Conservation (phyloP, 2,113 vertebrate species). For the Malaclemys terrapin region DNA sequence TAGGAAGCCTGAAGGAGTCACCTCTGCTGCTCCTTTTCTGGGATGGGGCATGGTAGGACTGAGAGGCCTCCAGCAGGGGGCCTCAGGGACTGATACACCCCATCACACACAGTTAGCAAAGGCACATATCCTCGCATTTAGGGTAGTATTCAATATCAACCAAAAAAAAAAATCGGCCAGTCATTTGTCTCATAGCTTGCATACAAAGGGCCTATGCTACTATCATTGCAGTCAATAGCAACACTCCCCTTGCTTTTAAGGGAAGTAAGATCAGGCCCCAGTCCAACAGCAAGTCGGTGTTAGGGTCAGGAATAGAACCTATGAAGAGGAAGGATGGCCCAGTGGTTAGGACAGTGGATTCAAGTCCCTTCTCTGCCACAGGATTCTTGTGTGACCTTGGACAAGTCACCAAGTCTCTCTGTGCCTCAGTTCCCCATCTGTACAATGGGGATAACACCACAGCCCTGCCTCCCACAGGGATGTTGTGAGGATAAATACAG, state of each 20-base stretch:
- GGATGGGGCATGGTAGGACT: too few relatives aligned
- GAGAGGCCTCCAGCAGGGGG: too few relatives aligned
- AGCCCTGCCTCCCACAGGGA: neutral
- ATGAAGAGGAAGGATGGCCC: neutral
- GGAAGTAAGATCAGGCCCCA: neutral
- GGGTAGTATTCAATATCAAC: neutral
- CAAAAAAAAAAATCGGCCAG: neutral
- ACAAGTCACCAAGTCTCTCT: neutral
- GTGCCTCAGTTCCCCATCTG: neutral
- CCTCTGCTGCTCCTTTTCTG: too few relatives aligned
- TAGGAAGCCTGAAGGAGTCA: too few relatives aligned
- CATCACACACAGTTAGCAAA: neutral
- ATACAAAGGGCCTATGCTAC: neutral
- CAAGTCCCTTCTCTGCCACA: neutral
- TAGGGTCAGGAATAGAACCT: neutral
- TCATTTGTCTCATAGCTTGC: neutral
- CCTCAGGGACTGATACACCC: too few relatives aligned
- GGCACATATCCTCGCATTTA: neutral
- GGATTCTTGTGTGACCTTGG: neutral
- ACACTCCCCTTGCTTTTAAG: neutral
- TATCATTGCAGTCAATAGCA: neutral
- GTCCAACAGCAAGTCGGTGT: neutral
- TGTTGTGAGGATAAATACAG: neutral
- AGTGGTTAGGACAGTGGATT: neutral
- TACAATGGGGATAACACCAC: neutral